phyloP scores from a whole-genome alignment of 2,888 invertebrate genomes.

The Chymomyza amoena region DNA sequence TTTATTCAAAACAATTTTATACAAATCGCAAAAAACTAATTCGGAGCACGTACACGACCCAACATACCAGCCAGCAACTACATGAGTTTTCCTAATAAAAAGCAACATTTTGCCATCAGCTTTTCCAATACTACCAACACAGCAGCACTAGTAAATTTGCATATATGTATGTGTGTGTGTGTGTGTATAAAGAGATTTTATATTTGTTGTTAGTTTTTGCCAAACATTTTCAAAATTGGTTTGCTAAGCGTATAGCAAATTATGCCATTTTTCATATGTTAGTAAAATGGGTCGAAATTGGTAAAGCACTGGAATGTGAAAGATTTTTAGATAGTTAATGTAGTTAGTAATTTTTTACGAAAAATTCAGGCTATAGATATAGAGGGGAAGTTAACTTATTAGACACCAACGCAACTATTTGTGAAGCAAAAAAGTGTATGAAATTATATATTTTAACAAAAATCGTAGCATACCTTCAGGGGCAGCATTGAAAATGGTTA shows the following conservation, averaged over 20 bases:
- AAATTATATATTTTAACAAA: too few relatives aligned
- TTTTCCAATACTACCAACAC: conserved; percentile 7
- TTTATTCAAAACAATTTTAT: conserved; percentile 72
- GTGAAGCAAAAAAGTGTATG: too few relatives aligned
- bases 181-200: conserved; percentile 20
- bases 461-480: too few relatives aligned
- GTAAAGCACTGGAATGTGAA: too few relatives aligned
- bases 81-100: conserved; percentile 1
- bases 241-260: conserved; percentile 42
- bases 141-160: conserved; percentile 39
- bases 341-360: too few relatives aligned
- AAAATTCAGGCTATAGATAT: too few relatives aligned
- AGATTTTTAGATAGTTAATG: too few relatives aligned
- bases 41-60: conserved; percentile 58
- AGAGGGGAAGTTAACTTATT: too few relatives aligned
- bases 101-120: not conserved
- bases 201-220: conserved; percentile 50
- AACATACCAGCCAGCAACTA: not conserved
- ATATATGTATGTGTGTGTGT: not conserved
- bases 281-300: too few relatives aligned
- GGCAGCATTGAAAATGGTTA: too few relatives aligned
- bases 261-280: conserved; percentile 52
- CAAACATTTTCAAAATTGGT: conserved; percentile 47
- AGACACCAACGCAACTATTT: too few relatives aligned
- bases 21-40: conserved; percentile 72